Evolutionary conservation across 2,113 vertebrate genomes (phyloP), one percentile per base, ranked within the genome.

Genomic region (Epinephelus fuscoguttatus): DNA sequence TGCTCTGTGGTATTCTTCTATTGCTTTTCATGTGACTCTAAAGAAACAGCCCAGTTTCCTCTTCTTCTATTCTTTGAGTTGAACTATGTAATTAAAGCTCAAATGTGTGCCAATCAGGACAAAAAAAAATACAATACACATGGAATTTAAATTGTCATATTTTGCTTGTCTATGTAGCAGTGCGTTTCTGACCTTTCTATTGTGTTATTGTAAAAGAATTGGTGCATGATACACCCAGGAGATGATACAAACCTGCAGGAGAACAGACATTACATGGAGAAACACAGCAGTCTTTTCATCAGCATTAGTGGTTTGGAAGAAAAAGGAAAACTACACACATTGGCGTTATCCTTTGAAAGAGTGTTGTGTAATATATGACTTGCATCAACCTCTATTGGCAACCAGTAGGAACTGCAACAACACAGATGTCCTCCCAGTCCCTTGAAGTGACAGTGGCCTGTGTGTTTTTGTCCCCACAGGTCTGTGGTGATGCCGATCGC

Each of bases 401-500:
- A 55, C 45, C n/a, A 47, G 23, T 14, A 42, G 55, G 61, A 78
- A 73, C 42, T 67, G 17, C 74, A 67, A 12, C 59, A 47, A 25
- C n/a, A 42, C n/a, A 45, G 6, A 12, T 12, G 7, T 42, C 17
- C 2, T 42, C 9, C 21, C 76, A 37, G 23, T 68, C 7, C 15
- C 23, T 40, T 74, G 9, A 56, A 62, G 21, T 76, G 0, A 70
- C 52, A 21, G 13, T 4, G 19, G 25, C 4, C 10, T 40, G 18
- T 73, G 21, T 67, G 45, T 70, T 21, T 82, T 66, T 89, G 82
- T 88, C 23, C 27, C 59, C 64, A 1, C 92, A 99, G 98, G 96
- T 97, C 95, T 0, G 96, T 99, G 80, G 98, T 99, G 95, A 98
- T 99, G 96, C 98, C 98, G 0, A 97, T 99, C 0, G 98, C 98